phyloP scores from a whole-genome alignment of 92 coral and sea anemone genomes.

The Umimayanthus kanabou region DNA sequence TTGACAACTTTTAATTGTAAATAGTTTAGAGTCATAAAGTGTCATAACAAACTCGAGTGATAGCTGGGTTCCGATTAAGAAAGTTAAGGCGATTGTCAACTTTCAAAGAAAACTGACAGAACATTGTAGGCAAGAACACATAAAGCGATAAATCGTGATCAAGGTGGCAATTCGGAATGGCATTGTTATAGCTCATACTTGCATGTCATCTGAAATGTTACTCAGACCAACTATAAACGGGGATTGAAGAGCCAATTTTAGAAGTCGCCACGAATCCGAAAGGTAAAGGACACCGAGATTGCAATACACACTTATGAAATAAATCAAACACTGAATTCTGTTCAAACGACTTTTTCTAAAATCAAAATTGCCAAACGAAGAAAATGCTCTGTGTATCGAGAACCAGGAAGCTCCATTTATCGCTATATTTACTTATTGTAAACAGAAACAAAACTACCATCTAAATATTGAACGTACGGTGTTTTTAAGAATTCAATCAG shows the following conservation, averaged over 20 bases:
- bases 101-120: not conserved
- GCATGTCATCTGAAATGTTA: not conserved
- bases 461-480: not conserved
- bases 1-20: slow-evolving; percentile 1
- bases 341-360: not conserved
- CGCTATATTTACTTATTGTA: not conserved
- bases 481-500: not conserved
- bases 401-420: not conserved
- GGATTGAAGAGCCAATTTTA: not conserved
- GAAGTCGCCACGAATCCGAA: not conserved
- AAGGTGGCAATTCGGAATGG: not conserved
- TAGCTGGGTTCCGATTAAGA: not conserved
- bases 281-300: not conserved
- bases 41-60: slow-evolving; percentile 10
- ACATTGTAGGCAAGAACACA: not conserved
- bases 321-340: not conserved
- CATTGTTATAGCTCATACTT: not conserved
- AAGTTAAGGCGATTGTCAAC: not conserved
- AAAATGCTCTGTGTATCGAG: not conserved
- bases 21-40: slow-evolving; percentile 14
- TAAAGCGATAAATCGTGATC: not conserved
- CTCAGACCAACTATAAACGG: not conserved
- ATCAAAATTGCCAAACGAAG: not conserved
- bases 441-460: not conserved
- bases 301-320: not conserved